These are phyloP conservation scores for Corythucha ciliata DNA, from an alignment of 2,888 invertebrate genomes.

Conservation along the genomic window DNA sequence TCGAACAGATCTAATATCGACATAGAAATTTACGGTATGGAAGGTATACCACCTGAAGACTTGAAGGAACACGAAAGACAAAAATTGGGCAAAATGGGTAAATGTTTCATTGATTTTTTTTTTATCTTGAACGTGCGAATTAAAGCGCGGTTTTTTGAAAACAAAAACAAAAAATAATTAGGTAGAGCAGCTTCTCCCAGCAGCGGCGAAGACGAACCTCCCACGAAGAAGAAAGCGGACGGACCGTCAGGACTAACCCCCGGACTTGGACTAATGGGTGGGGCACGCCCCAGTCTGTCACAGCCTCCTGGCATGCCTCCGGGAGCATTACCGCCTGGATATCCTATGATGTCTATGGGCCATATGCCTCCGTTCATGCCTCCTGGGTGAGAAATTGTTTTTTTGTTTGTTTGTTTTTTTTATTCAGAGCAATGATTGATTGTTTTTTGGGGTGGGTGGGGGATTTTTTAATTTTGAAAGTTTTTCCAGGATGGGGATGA, in stretches of 20 bases:
- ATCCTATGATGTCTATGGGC: constrained; percentile 56
- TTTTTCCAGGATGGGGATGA: constrained; percentile 47
- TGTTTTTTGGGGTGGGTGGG: neutral
- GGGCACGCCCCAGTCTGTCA: too few species aligned
- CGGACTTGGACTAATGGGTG: too few species aligned
- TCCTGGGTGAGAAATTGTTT: constrained; percentile 43
- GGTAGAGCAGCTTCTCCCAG: constrained; percentile 63
- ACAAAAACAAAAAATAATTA: constrained; percentile 25
- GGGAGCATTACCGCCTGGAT: constrained; percentile 53
- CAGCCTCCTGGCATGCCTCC: constrained; percentile 49
- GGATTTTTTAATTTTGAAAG: constrained; percentile 8
- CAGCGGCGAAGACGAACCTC: constrained; percentile 76
- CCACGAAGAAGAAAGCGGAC: constrained; percentile 61
- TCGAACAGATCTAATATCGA: constrained; percentile 97
- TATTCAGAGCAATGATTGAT: neutral
- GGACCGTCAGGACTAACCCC: constrained; percentile 58
- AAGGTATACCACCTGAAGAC: constrained; percentile 95
- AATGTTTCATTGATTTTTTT: neutral
- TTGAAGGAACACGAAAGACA: constrained; percentile 87
- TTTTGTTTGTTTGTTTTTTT: constrained; percentile 11
- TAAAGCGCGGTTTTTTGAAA: neutral
- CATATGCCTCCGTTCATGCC: constrained; percentile 69
- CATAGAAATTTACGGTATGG: constrained; percentile 99
- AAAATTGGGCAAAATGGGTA: constrained; percentile 43
- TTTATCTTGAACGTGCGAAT: neutral